Conservation (phyloP, 1,140 invertebrate genomes). For the Coelopa frigida region DNA sequence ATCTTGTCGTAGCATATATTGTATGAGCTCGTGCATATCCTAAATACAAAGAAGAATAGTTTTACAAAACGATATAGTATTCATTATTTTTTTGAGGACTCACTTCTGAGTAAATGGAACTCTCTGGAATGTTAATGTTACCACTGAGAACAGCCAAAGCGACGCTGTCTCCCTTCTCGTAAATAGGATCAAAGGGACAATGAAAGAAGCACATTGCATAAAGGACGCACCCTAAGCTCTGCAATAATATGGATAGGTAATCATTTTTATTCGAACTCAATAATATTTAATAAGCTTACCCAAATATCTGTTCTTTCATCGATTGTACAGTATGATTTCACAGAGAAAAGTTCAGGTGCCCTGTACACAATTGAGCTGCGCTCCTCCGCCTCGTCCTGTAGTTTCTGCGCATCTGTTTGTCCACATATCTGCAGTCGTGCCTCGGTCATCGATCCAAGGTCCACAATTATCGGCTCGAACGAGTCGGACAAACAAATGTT, state of each 20-base stretch:
- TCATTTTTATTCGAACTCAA: slow-evolving; percentile 3
- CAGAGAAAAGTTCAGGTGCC: slow-evolving; percentile 81
- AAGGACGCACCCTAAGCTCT: slow-evolving; percentile 80
- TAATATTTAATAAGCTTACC: slow-evolving; percentile 50
- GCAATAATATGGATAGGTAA: slow-evolving; percentile 22
- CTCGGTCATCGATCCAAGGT: slow-evolving; percentile 71
- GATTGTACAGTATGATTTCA: slow-evolving; percentile 70
- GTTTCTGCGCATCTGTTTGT: slow-evolving; percentile 60
- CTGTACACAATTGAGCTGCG: slow-evolving; percentile 80
- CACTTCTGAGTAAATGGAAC: slow-evolving; percentile 59
- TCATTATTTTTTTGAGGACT: slow-evolving; percentile 15
- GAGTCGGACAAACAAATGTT: slow-evolving; percentile 72
- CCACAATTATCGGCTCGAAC: slow-evolving; percentile 71
- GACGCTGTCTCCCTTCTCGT: slow-evolving; percentile 80
- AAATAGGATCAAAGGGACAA: slow-evolving; percentile 77
- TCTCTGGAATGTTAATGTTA: slow-evolving; percentile 64
- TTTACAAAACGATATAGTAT: not conserved
- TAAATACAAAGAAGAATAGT: slow-evolving; percentile 42
- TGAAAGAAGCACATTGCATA: slow-evolving; percentile 81
- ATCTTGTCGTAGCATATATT: slow-evolving; percentile 65
- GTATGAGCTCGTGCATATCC: slow-evolving; percentile 64
- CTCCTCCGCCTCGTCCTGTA: slow-evolving; percentile 78
- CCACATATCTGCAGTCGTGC: slow-evolving; percentile 69
- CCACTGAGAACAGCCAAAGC: slow-evolving; percentile 77
- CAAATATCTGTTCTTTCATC: slow-evolving; percentile 84